Evolutionary conservation across 2,797 vertebrate genomes (phyloP), one percentile per base, ranked within the genome.

Genomic region (Enteromius argenteus): DNA sequence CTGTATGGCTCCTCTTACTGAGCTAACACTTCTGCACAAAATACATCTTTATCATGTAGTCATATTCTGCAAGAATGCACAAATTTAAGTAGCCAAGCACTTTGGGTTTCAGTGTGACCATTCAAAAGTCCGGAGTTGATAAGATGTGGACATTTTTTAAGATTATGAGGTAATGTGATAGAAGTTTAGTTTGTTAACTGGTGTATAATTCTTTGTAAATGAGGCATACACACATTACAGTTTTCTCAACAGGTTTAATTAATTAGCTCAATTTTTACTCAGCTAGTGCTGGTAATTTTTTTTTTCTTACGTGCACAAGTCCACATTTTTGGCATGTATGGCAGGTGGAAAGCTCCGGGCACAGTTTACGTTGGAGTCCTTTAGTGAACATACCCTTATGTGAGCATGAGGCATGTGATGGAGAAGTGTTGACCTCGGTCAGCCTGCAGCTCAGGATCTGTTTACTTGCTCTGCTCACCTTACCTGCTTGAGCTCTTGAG

Each of bases 401-500:
- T 78, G 39, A 78, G 56, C 21, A 14, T 44, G 37, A 79, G 64
- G 60, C 69, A 62, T 67, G 58, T 69, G 66, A 83, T 58, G 42
- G 44, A 58, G 58, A 86, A 77, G 8, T 21, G 23, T 44, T 81
- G 37, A 58, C 35, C 79, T 51, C 0, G 9, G 51, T 21, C 27
- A n/a, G 37, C 27, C 49, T 68, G 58, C 60, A 42, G 79, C 37
- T 37, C 8, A 79, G 46, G 62, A 83, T 86, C 51, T 23, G 51
- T 72, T 79, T 79, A 86, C 69, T 46, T 46, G 15, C 67, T 30
- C 80, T 6, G 30, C 62, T 81, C 79, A 68, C 60, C 15, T 86
- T 83, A 86, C 58, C 46, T 66, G 60, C 60, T 44, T 35, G 44
- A 62, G 79, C 56, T 46, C 58, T 64, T 78, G 76, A 78, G 23